Evolutionary conservation across 1,140 invertebrate genomes (phyloP).

Genomic region (Drosophila tani): DNA sequence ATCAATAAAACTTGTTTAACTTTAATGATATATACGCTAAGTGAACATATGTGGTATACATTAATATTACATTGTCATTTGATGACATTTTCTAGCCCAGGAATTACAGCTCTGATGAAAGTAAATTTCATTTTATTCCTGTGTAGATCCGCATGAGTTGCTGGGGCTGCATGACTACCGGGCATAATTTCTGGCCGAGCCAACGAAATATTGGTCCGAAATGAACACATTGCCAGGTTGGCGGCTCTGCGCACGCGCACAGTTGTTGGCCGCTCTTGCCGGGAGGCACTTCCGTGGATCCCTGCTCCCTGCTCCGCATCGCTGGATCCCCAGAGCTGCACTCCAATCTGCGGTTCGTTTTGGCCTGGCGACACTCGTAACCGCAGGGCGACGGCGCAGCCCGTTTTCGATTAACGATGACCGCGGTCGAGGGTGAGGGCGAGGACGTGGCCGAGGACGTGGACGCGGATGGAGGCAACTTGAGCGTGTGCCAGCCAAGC

Average conservation of each 20-base stretch:
- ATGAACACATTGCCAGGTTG: constrained; percentile 76
- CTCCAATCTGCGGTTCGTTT: constrained; percentile 18
- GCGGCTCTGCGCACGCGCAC: constrained; percentile 72
- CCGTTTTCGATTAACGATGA: constrained; percentile 74
- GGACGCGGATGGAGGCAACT: constrained; percentile 25
- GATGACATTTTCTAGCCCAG: background rate
- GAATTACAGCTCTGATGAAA: background rate
- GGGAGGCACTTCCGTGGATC: constrained; percentile 20
- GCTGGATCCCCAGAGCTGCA: background rate
- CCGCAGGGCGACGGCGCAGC: constrained; percentile 71
- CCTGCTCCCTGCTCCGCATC: background rate
- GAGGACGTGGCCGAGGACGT: constrained; percentile 11
- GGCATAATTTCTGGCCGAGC: constrained; percentile 73
- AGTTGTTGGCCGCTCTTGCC: constrained; percentile 41
- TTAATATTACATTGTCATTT: too few relatives aligned
- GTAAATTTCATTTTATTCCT: background rate
- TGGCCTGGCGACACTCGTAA: constrained; percentile 62
- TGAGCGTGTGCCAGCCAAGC: constrained; percentile 73
- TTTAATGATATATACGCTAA: background rate
- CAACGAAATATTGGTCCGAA: constrained; percentile 62
- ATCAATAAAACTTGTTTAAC: background rate
- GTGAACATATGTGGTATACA: too few relatives aligned
- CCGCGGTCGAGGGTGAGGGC: constrained; percentile 17
- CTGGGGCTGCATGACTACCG: constrained; percentile 75
- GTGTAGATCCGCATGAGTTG: constrained; percentile 27